Percentiles rank a stretch among this genome's conserved stretches.
Evolutionary conservation across 2,888 invertebrate species (phyloP).

Genomic region (Trichopoda pennipes): DNA sequence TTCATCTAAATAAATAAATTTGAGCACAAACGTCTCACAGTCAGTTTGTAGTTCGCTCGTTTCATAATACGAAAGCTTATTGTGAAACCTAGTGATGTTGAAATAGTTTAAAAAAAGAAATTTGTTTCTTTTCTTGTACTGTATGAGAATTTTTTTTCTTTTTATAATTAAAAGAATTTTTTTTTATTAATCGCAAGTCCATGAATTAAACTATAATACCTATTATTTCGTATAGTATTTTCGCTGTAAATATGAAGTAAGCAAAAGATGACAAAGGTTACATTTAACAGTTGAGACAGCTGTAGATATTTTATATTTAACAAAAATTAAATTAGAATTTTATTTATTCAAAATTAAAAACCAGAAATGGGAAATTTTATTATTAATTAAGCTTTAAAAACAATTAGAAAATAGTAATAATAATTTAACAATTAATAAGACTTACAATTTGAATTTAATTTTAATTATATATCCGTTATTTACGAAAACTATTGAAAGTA

Average conservation of each 20-base stretch:
- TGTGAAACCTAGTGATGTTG: too few relatives aligned
- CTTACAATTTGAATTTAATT: neutral
- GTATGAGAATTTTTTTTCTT: too few relatives aligned
- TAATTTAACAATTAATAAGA: neutral
- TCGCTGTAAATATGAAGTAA: neutral
- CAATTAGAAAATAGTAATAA: neutral
- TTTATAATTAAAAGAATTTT: too few relatives aligned
- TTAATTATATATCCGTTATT: conserved; percentile 16
- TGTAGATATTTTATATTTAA: conserved; percentile 35
- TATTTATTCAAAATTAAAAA: neutral
- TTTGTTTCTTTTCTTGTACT: too few relatives aligned
- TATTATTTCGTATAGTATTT: neutral
- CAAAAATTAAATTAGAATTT: conserved; percentile 45
- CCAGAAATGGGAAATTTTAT: neutral
- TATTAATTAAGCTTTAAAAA: neutral
- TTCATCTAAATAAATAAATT: too few relatives aligned
- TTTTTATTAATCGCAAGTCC: too few relatives aligned
- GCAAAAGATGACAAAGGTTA: conserved; percentile 49
- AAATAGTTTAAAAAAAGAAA: too few relatives aligned
- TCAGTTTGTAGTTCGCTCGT: too few relatives aligned
- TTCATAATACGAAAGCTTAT: too few relatives aligned
- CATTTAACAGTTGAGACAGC: conserved; percentile 21
- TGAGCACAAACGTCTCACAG: too few relatives aligned
- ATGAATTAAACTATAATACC: neutral
- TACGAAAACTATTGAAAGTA: neutral